Percentiles rank a stretch among this genome's conserved stretches.
phyloP scores from a whole-genome alignment of 2,888 invertebrate genomes.

The Tetramorium bicarinatum region DNA sequence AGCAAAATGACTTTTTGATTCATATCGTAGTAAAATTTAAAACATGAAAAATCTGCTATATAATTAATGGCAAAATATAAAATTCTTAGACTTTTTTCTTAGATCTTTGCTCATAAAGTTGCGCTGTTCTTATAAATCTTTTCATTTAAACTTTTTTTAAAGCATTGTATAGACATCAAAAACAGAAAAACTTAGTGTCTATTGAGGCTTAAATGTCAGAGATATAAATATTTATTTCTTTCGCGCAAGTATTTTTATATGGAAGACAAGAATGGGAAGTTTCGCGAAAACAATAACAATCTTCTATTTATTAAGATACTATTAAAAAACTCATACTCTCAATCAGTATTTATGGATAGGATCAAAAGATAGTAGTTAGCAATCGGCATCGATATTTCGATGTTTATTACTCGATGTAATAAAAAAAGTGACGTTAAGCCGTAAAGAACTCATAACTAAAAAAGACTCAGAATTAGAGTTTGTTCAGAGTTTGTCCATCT shows the following conservation, averaged over 20 bases:
- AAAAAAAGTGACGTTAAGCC: constrained; percentile 11
- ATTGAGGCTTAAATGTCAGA: background rate
- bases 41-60: background rate
- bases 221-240: constrained; percentile 11
- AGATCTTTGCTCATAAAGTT: background rate
- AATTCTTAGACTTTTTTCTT: background rate
- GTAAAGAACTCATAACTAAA: constrained; percentile 31
- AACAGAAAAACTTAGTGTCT: background rate
- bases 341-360: constrained; percentile 46
- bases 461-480: background rate
- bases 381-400: constrained; percentile 11
- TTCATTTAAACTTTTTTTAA: constrained; percentile 20
- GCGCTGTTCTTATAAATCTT: background rate
- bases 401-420: constrained; percentile 31
- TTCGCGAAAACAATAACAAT: constrained; percentile 13
- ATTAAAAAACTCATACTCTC: constrained; percentile 18
- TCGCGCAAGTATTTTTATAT: background rate
- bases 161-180: background rate
- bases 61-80: constrained; percentile 9
- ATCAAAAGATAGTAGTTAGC: constrained; percentile 3
- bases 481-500: background rate
- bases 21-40: background rate
- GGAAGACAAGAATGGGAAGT: background rate
- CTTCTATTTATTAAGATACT: constrained; percentile 39
- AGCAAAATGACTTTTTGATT: background rate